These are phyloP conservation scores for Cuniculus paca DNA, from an alignment of 2,797 vertebrate species.

Conservation along the genomic window DNA sequence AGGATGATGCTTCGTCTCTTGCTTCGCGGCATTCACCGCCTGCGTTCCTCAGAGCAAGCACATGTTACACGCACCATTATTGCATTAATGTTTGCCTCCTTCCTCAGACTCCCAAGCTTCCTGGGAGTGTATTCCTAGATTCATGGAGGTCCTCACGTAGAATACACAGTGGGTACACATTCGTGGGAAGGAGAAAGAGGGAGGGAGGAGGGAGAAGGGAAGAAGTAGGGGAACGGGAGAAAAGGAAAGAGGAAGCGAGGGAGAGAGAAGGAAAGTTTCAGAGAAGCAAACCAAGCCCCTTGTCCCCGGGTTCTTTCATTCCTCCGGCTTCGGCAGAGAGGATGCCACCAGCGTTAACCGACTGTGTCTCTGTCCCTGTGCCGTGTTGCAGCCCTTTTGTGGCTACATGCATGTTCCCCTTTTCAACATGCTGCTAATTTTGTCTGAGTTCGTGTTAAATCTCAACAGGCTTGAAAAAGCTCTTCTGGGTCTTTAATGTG, in stretches of 20 bases:
- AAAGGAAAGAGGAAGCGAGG: not conserved
- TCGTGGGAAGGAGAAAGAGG: not conserved
- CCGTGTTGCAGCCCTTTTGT: not conserved
- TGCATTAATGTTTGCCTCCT: not conserved
- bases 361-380: too few species aligned
- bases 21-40: not conserved
- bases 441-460: not conserved
- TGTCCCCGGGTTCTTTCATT: not conserved
- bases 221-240: not conserved
- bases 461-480: not conserved
- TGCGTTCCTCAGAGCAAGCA: not conserved
- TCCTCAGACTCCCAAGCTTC: not conserved
- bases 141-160: not conserved
- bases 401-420: not conserved
- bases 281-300: not conserved
- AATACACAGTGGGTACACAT: not conserved
- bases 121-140: not conserved
- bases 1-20: not conserved
- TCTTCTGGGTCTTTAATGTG: conserved; percentile 30
- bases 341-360: not conserved
- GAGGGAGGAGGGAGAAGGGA: not conserved
- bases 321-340: not conserved
- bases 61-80: not conserved
- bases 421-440: conserved; percentile 28
- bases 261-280: not conserved